A percentile compares a stretch with the other conserved stretches of the same genome.
phyloP scores from a whole-genome alignment of 1,140 invertebrate species.

The Drosophila takahashii region DNA sequence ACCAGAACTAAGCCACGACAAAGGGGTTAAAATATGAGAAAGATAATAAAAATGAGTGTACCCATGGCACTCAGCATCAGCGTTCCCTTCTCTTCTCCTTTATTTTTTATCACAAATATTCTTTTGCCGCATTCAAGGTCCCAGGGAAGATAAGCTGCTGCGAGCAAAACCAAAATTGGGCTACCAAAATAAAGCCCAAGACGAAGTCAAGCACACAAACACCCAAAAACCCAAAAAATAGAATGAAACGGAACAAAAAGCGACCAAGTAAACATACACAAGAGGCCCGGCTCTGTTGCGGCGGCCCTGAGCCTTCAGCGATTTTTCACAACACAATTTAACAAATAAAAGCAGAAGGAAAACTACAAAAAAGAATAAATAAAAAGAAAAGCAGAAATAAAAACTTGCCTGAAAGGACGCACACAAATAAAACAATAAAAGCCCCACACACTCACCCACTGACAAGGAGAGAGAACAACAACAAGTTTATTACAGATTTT shows the following conservation, averaged over 20 bases:
- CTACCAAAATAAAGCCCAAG: slow-evolving; percentile 67
- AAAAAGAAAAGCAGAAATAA: slow-evolving; percentile 48
- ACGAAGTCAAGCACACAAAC: slow-evolving; percentile 50
- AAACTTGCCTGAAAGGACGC: slow-evolving; percentile 58
- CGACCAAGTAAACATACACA: slow-evolving; percentile 55
- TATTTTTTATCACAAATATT: slow-evolving; percentile 65
- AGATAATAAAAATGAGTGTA: slow-evolving; percentile 72
- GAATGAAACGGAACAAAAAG: slow-evolving; percentile 29
- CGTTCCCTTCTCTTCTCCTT: slow-evolving; percentile 27
- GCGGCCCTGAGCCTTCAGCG: slow-evolving; percentile 59
- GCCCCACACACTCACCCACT: slow-evolving; percentile 43
- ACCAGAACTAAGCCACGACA: slow-evolving; percentile 60
- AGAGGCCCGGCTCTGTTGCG: slow-evolving; percentile 38
- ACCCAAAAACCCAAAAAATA: slow-evolving; percentile 43
- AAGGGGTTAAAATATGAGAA: slow-evolving; percentile 68
- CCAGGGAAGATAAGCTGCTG: slow-evolving; percentile 49
- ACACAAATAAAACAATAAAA: slow-evolving; percentile 82
- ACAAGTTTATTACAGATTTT: slow-evolving; percentile 82
- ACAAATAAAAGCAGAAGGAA: slow-evolving; percentile 72
- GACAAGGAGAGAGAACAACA: slow-evolving; percentile 40
- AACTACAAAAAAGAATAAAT: slow-evolving; percentile 44
- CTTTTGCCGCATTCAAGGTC: slow-evolving; percentile 37
- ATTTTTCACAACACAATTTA: slow-evolving; percentile 83
- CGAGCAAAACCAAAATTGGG: slow-evolving; percentile 67
- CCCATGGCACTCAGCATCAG: slow-evolving; percentile 15